Evolutionary conservation across 2,888 invertebrate genomes (phyloP).

Genomic region (Heliconius aoede): DNA sequence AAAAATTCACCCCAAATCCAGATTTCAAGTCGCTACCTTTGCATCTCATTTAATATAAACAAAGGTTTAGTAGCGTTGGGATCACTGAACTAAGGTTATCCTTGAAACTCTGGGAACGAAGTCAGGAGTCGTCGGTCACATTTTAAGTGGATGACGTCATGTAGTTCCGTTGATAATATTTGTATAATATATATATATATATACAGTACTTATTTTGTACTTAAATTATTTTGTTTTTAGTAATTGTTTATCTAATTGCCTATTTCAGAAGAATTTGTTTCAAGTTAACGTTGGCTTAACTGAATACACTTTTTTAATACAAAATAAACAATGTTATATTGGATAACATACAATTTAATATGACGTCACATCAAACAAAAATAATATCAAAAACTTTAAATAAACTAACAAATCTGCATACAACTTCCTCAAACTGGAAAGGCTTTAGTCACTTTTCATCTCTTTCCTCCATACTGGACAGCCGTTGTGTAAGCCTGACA

Average conservation of each 20-base stretch:
- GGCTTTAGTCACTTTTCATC: constrained; percentile 68
- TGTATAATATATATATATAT: too few relatives aligned
- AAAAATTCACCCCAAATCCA: not conserved
- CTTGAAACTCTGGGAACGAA: constrained; percentile 74
- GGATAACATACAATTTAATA: not conserved
- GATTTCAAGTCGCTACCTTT: not conserved
- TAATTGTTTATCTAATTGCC: not conserved
- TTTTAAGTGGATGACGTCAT: constrained; percentile 73
- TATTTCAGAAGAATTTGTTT: too few relatives aligned
- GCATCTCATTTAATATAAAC: not conserved
- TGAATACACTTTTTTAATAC: too few relatives aligned
- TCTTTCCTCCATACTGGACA: constrained; percentile 65
- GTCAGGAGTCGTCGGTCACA: constrained; percentile 60
- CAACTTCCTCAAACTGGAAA: constrained; percentile 54
- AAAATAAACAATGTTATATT: not conserved
- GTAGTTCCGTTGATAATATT: constrained; percentile 28
- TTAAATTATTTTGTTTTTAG: not conserved
- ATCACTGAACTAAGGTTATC: constrained; percentile 79
- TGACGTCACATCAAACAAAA: constrained; percentile 1
- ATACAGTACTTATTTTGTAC: not conserved
- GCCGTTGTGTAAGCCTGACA: constrained; percentile 56
- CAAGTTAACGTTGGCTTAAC: too few relatives aligned
- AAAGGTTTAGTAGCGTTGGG: constrained; percentile 53
- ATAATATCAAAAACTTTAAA: not conserved
- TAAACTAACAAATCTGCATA: constrained; percentile 41